Base-by-base conservation (phyloP, 1,140 invertebrate species). In the Leptopilina clavipes region DNA sequence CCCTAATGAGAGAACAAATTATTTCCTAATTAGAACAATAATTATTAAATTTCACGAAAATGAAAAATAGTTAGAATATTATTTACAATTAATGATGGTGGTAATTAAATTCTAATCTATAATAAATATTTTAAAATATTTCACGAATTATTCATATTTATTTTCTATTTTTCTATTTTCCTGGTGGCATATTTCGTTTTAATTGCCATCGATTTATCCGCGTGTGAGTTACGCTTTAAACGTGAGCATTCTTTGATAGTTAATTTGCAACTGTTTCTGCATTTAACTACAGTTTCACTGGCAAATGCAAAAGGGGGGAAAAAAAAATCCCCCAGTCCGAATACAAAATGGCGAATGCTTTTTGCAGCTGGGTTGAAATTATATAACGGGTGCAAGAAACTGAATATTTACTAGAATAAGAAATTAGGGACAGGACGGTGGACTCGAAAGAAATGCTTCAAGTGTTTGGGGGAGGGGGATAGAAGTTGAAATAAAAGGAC, bases 331-430 rank as follows among this genome's bases (percentile, higher is more conserved):
- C 18, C 54, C 7, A 1, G 10, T 11, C 5, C 54, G 19, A 9
- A 9, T 40, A 40, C 37, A 59, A 59, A 59, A 22, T 22, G 54
- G 54, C 48, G 19, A 19, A 59, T 25, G 22, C 59, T 31, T 65
- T 65, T 65, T 37, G 12, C 12, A 31, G 25, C 19, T 37, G 59
- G 12, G 59, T 31, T 65, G 5, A 65, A 65, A 65, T 65, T 65
- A 31, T 65, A 65, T 65, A 65, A 65, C 12, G n/a, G 12, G 25
- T 37, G 12, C 25, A 37, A n/a, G 25, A n/a, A 31, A 65, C 59
- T 3, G 22, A 65, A 65, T 65, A 65, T 65, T 65, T 31, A 65
- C 22, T 25, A 65, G 59, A 65, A 31, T 25, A 31, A 65, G 25
- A 65, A 65, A 65, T 65, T 31, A 65, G 22, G 19, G 22, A n/a